Percentiles rank a stretch among this genome's conserved stretches.
Evolutionary conservation across 2,113 vertebrate genomes (phyloP).

Genomic region (Addax nasomaculatus): DNA sequence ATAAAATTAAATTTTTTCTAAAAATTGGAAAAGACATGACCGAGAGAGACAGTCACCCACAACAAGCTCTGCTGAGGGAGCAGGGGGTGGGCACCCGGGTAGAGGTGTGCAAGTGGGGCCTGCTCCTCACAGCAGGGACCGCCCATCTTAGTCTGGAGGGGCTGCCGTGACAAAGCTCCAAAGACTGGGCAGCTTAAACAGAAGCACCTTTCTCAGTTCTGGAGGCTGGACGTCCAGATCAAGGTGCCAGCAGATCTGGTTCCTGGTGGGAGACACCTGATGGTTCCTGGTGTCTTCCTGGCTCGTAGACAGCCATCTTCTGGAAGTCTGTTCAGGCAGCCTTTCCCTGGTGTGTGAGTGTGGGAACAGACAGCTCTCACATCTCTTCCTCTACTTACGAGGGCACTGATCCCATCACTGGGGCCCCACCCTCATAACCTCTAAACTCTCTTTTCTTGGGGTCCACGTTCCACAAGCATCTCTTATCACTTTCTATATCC

Average conservation of each 20-base stretch:
- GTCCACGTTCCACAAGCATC: not conserved
- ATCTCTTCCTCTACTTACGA: not conserved
- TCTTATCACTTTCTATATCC: not conserved
- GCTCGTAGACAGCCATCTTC: not conserved
- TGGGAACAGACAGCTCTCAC: not conserved
- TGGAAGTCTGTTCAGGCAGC: not conserved
- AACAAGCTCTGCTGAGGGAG: not conserved
- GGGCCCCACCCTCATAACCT: not conserved
- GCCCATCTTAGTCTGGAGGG: not conserved
- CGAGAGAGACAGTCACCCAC: not conserved
- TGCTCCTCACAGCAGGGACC: not conserved
- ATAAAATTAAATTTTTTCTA: not conserved
- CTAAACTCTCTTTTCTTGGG: not conserved
- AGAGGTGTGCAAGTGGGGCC: not conserved
- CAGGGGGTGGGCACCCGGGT: rapidly evolving
- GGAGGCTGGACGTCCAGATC: not conserved
- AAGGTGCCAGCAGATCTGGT: not conserved
- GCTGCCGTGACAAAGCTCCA: not conserved
- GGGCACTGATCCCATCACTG: too few species aligned
- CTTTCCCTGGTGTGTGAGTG: not conserved
- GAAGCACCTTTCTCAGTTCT: not conserved
- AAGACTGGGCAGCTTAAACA: not conserved
- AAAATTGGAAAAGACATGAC: not conserved
- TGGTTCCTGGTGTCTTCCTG: not conserved
- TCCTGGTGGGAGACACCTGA: not conserved